Evolutionary conservation across 2,888 invertebrate species (phyloP).

Genomic region (Dicyrtoma fusca): DNA sequence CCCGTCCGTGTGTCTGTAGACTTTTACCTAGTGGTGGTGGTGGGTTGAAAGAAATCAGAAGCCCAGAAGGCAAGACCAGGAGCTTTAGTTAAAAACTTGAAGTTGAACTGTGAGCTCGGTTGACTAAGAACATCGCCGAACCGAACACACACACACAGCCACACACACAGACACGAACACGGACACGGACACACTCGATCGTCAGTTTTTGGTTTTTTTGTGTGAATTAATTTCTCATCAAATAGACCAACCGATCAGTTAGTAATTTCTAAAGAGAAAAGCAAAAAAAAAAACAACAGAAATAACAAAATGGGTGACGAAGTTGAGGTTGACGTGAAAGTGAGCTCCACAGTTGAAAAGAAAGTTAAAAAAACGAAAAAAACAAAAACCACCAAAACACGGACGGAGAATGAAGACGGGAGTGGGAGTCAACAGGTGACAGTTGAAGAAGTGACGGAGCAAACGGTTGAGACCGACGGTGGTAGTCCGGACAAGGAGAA

Average conservation of each 20-base stretch:
- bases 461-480: slow-evolving; percentile 15
- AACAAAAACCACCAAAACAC: slow-evolving; percentile 66
- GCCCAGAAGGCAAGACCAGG: too few species aligned
- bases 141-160: too few species aligned
- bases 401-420: slow-evolving; percentile 20
- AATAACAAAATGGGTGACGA: slow-evolving; percentile 80
- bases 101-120: too few species aligned
- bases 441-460: slow-evolving; percentile 40
- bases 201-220: too few species aligned
- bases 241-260: slow-evolving; percentile 19
- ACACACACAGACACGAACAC: too few species aligned
- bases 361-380: slow-evolving; percentile 85
- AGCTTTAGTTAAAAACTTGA: too few species aligned
- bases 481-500: slow-evolving; percentile 46
- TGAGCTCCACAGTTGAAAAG: slow-evolving; percentile 77
- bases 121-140: too few species aligned
- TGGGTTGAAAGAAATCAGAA: too few species aligned
- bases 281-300: too few species aligned
- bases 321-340: slow-evolving; percentile 75
- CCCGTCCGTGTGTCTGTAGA: too few species aligned
- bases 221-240: neutral
- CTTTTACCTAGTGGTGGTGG: too few species aligned
- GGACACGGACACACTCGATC: too few species aligned
- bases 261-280: slow-evolving; percentile 8
- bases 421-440: slow-evolving; percentile 36